Base-by-base conservation (phyloP, 2,888 invertebrate species). In the Blomia tropicalis region DNA sequence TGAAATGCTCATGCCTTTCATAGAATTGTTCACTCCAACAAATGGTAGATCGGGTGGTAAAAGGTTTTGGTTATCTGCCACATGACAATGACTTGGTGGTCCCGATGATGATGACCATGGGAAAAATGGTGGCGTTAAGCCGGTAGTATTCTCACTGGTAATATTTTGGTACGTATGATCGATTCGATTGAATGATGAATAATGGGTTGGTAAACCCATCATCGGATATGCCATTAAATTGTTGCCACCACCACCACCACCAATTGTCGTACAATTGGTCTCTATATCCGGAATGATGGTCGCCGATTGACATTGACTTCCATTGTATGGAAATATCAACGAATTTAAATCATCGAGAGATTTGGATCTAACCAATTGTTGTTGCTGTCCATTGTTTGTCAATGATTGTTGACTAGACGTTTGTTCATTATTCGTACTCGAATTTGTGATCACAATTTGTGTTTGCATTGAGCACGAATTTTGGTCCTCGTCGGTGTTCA, bases 121-220 rank as follows among this genome's bases (percentile, higher is more conserved):
- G 7, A 36, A 17, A 7, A 11, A 17, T 11, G 36, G 36, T 11
- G 7, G 7, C 7, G 7, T 36, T 7, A 7, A 36, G 17, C 17
- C 36, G 17, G 36, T 11, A 17, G 7, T 36, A 17, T 7, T 11
- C 7, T 36, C 17, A 36, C 17, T 17, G 7, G 17, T n/a, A 14
- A 11, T 7, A n/a, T 47, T 47, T 7, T 7, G 7, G 51, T 14
- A 47, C 5, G 22, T 30, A 36, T 30, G 19, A 36, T 14, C 11
- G 25, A 56, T 56, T n/a, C 29, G 56, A 36, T 56, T 56, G 29
- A 56, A 56, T 4, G 56, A 56, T n/a, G 56, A 56, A 25, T 56
- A 56, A 36, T 56, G 56, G 7, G 29, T 11, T 36, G 7, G 36
- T 36, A 11, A 17, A 17, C 36, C 36, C 36, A 36, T 36, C 7